Conservation (phyloP, 2,888 invertebrate genomes). For the Dioctria rufipes region DNA sequence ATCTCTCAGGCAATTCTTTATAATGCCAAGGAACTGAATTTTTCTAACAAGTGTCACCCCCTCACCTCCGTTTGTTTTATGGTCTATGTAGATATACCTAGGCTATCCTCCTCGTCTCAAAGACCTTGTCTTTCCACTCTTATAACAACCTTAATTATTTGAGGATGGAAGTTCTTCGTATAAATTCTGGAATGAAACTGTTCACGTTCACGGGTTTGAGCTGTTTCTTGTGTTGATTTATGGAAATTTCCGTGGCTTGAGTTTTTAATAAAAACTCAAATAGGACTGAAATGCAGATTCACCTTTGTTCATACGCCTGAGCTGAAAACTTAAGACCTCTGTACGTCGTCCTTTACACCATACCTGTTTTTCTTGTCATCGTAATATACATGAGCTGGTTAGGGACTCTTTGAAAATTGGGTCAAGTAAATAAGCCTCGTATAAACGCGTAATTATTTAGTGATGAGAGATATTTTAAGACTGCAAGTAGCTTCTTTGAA, state of each 20-base stretch:
- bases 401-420: conserved; percentile 16
- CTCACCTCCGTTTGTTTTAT: background rate
- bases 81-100: conserved; percentile 1
- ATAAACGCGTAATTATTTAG: conserved; percentile 8
- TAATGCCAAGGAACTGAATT: too few species aligned
- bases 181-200: conserved; percentile 5
- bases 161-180: conserved; percentile 6
- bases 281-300: conserved; percentile 33
- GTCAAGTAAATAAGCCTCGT: conserved; percentile 41
- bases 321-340: background rate
- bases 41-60: conserved; percentile 21
- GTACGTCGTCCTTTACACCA: background rate
- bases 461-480: conserved; percentile 18
- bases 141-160: conserved; percentile 34
- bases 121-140: conserved; percentile 1
- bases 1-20: too few species aligned
- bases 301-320: background rate
- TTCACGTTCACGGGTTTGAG: background rate
- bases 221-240: conserved; percentile 17
- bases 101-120: conserved; percentile 1
- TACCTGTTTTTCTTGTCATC: background rate
- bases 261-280: conserved; percentile 41
- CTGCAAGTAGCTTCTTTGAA: conserved; percentile 20
- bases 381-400: background rate
- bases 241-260: conserved; percentile 30